A percentile compares a stretch with the other conserved stretches of the same genome.
Evolutionary conservation across 1,140 invertebrate genomes (phyloP).

Genomic region (Sycobia sp.): DNA sequence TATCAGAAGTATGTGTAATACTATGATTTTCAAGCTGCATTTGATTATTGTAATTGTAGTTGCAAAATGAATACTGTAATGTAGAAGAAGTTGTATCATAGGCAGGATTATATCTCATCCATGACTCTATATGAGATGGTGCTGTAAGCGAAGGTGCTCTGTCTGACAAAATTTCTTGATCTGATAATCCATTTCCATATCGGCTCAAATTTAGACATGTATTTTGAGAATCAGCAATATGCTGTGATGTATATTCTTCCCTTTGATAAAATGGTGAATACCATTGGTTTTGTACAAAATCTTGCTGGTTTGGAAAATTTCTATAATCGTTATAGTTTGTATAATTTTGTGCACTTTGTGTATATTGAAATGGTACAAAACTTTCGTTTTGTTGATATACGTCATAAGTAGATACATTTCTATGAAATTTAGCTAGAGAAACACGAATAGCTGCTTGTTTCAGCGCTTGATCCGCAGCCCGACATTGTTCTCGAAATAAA

Average conservation of each 20-base stretch:
- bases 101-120: conserved; percentile 33
- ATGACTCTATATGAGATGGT: conserved; percentile 37
- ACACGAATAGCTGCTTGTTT: conserved; percentile 56
- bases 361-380: conserved; percentile 45
- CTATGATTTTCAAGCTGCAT: conserved; percentile 51
- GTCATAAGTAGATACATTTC: conserved; percentile 49
- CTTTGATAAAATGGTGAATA: conserved; percentile 49
- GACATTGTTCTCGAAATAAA: conserved; percentile 58
- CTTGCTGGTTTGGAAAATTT: conserved; percentile 50
- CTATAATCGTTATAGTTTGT: conserved; percentile 53
- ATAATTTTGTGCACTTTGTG: conserved; percentile 49
- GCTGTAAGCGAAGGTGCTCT: conserved; percentile 36
- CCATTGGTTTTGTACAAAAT: conserved; percentile 48
- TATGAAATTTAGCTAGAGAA: conserved; percentile 30
- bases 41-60: conserved; percentile 52
- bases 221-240: conserved; percentile 53
- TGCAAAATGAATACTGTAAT: conserved; percentile 52
- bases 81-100: conserved; percentile 43
- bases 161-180: conserved; percentile 25
- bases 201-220: conserved; percentile 45
- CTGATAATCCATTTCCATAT: conserved; percentile 30
- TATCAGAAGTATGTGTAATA: conserved; percentile 46
- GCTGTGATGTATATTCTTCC: conserved; percentile 45
- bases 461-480: conserved; percentile 56
- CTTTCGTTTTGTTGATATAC: conserved; percentile 51